phyloP scores from a whole-genome alignment of 2,113 vertebrate genomes.

The Gallinago jamesoni region DNA sequence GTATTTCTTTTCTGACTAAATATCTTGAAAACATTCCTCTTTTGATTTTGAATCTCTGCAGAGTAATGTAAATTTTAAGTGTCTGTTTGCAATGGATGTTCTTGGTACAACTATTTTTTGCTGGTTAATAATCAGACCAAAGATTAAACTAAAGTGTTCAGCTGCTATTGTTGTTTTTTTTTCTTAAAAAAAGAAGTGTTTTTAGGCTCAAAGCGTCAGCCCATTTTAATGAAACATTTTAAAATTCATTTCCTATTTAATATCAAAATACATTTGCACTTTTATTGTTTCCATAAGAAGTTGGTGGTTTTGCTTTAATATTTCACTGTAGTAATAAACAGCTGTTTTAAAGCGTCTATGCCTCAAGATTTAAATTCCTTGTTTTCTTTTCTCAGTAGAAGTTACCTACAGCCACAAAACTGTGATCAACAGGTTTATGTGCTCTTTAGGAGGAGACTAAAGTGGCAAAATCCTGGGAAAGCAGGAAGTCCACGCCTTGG shows the following conservation, averaged over 20 bases:
- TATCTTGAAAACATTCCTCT: conserved; percentile 60
- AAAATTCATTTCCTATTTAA: conserved; percentile 60
- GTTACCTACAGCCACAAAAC: background rate
- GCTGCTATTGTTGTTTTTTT: conserved; percentile 49
- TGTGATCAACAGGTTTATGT: background rate
- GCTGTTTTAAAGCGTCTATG: conserved; percentile 4
- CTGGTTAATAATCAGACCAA: conserved; percentile 68
- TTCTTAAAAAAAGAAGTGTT: background rate
- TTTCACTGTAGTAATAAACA: conserved; percentile 75
- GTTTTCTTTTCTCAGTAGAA: background rate
- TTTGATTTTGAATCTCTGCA: conserved; percentile 17
- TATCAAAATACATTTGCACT: conserved; percentile 72
- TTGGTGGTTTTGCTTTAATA: conserved; percentile 46
- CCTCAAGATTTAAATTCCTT: background rate
- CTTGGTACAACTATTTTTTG: conserved; percentile 36
- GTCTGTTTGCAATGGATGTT: background rate
- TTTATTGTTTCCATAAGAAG: conserved; percentile 50
- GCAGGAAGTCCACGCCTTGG: background rate
- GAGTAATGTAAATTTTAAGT: conserved; percentile 18
- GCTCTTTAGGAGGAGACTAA: background rate
- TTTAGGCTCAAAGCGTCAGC: conserved; percentile 31
- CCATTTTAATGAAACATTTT: background rate
- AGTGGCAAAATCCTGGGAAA: background rate
- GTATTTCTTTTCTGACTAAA: conserved; percentile 22
- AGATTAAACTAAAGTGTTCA: conserved; percentile 37